phyloP scores from a whole-genome alignment of 2,797 vertebrate species.

The Aldrovandia affinis region DNA sequence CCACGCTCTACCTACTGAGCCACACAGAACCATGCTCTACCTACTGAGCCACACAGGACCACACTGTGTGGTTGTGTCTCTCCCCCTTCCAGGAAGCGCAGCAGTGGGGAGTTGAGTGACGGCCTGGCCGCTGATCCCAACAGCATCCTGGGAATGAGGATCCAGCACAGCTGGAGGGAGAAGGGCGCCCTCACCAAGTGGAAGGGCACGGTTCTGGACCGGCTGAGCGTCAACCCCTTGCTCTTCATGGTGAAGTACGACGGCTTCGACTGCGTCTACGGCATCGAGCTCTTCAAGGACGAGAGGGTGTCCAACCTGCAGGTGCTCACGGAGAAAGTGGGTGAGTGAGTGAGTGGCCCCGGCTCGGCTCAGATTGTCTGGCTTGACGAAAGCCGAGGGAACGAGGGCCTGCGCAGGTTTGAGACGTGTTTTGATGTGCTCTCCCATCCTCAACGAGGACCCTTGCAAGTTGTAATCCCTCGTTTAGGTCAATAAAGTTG shows the following conservation, averaged over 20 bases:
- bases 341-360: constrained; percentile 72
- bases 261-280: constrained; percentile 81
- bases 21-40: no score
- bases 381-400: no score
- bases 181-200: constrained; percentile 79
- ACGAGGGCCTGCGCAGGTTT: no score
- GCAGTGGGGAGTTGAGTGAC: constrained; percentile 80
- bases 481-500: not conserved
- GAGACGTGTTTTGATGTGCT: no score
- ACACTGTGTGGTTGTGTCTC: no score
- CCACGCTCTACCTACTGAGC: no score
- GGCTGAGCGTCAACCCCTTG: constrained; percentile 73
- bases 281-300: constrained; percentile 83
- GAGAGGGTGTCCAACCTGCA: constrained; percentile 77
- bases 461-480: not conserved
- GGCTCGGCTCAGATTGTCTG: no score
- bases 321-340: constrained; percentile 77
- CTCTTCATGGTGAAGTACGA: constrained; percentile 85
- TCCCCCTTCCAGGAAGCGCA: constrained; percentile 73
- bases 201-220: constrained; percentile 82
- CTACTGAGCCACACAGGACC: no score
- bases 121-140: constrained; percentile 74
- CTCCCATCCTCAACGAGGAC: not conserved
- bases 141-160: constrained; percentile 76
- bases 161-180: constrained; percentile 82